Percentiles rank a stretch among this genome's conserved stretches.
Evolutionary conservation across 2,113 vertebrate genomes (phyloP).

Genomic region (Puma concolor): DNA sequence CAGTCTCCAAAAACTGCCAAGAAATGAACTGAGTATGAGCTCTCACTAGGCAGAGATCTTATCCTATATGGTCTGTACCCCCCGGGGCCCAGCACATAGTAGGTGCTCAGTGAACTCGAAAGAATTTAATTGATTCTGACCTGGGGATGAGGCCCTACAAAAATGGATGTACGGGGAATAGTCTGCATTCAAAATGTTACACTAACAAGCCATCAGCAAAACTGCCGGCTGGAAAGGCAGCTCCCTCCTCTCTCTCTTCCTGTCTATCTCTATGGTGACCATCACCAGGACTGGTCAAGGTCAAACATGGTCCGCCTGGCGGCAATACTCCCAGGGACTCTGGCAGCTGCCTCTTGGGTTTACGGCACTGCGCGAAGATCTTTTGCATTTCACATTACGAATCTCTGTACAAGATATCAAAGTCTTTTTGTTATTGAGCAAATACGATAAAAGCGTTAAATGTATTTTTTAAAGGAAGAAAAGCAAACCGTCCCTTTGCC

Average conservation of each 20-base stretch:
- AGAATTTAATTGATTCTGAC: background rate
- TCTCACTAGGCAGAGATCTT: background rate
- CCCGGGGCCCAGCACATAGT: background rate
- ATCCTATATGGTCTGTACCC: background rate
- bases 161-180: background rate
- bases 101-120: background rate
- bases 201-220: background rate
- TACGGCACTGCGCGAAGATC: background rate
- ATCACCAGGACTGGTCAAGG: constrained; percentile 20
- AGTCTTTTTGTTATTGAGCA: background rate
- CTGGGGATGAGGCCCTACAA: background rate
- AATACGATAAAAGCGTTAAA: background rate
- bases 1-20: background rate
- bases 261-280: constrained; percentile 58
- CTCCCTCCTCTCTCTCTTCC: background rate
- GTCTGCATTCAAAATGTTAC: background rate
- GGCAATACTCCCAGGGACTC: background rate
- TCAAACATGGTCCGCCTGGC: constrained; percentile 1
- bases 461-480: background rate
- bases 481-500: background rate
- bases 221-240: background rate
- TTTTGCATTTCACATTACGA: background rate
- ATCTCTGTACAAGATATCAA: background rate
- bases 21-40: background rate
- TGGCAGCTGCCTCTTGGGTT: background rate